Percentiles rank a stretch among this genome's conserved stretches.
phyloP scores from a whole-genome alignment of 2,797 vertebrate genomes.

The Cottoperca gobio region DNA sequence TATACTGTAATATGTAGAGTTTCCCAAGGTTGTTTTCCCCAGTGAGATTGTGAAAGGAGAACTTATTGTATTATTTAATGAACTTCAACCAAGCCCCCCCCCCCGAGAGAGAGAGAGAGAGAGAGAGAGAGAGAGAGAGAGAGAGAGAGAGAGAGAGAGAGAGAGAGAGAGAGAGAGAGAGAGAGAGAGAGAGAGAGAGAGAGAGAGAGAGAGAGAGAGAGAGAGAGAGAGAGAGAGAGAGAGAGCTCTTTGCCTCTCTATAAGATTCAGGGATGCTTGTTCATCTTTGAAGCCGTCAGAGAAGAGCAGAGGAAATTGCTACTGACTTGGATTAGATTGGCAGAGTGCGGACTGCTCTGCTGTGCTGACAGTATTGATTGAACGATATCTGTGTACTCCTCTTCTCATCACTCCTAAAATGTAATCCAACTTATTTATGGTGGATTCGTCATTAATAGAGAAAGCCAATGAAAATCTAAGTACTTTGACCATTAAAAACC shows the following conservation, averaged over 20 bases:
- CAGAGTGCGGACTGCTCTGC: not conserved
- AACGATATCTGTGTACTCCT: constrained; percentile 23
- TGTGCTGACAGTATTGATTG: constrained; percentile 37
- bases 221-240: too few relatives aligned
- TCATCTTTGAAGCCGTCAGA: constrained; percentile 14
- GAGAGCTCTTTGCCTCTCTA: constrained; percentile 11
- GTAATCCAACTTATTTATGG: not conserved
- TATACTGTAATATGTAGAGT: constrained; percentile 7
- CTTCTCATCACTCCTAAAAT: not conserved
- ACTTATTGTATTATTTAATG: constrained; percentile 34
- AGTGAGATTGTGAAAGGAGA: constrained; percentile 1
- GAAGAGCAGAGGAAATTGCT: constrained; percentile 34
- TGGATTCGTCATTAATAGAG: not conserved
- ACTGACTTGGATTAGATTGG: constrained; percentile 33
- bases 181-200: too few relatives aligned
- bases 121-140: too few relatives aligned
- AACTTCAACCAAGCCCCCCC: constrained; percentile 16
- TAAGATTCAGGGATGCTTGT: constrained; percentile 18
- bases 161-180: too few relatives aligned
- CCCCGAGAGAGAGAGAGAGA: too few relatives aligned
- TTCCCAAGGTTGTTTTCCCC: constrained; percentile 26
- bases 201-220: too few relatives aligned
- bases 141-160: too few relatives aligned
- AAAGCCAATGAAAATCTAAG: not conserved
- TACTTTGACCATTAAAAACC: not conserved